phyloP scores from a whole-genome alignment of 2,797 vertebrate species.

The Okamejei kenojei region DNA sequence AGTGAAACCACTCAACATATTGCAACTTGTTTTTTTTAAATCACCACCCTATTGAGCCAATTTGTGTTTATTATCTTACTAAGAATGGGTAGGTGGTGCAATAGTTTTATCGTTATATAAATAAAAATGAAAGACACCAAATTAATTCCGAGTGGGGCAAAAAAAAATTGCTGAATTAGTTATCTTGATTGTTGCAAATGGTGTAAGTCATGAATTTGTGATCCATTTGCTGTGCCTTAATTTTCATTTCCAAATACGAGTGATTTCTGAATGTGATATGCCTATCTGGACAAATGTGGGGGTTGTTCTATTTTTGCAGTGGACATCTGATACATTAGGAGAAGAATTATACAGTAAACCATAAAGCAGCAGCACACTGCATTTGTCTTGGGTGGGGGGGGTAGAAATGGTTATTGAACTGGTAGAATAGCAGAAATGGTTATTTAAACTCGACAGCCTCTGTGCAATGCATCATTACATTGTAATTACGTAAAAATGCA shows the following conservation, averaged over 20 bases:
- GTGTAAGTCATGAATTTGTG: background rate
- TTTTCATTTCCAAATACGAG: background rate
- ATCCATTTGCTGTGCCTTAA: background rate
- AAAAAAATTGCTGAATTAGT: background rate
- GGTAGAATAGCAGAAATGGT: background rate
- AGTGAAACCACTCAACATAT: background rate
- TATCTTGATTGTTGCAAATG: background rate
- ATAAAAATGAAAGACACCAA: background rate
- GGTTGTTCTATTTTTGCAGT: background rate
- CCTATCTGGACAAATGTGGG: background rate
- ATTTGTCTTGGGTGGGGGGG: too few relatives aligned
- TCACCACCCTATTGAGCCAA: slow-evolving; percentile 3
- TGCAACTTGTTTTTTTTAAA: background rate
- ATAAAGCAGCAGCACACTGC: background rate
- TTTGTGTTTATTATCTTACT: background rate
- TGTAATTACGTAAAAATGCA: slow-evolving; percentile 62
- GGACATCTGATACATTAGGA: background rate
- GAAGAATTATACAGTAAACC: background rate
- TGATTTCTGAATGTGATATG: background rate
- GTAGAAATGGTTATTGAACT: background rate
- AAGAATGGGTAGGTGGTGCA: background rate
- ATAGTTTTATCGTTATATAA: too few relatives aligned
- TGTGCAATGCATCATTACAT: slow-evolving; percentile 49
- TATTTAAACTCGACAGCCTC: slow-evolving; percentile 9
- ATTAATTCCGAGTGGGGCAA: background rate